Percentiles rank a stretch among this genome's conserved stretches.
phyloP scores from a whole-genome alignment of 2,888 invertebrate species.

The Epistrophe eligans region DNA sequence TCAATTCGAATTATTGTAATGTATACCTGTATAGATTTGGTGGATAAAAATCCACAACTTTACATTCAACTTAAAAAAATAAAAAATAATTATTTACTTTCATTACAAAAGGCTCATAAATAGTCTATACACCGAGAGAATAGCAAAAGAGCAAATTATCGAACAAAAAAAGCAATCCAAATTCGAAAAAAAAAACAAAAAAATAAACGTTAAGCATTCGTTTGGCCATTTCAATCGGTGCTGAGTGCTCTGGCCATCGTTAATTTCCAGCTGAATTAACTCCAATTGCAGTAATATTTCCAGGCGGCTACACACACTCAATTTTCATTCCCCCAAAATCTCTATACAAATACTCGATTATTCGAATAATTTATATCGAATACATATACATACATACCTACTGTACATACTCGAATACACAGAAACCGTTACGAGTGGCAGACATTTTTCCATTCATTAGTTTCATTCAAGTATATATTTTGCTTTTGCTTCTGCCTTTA shows the following conservation, averaged over 20 bases:
- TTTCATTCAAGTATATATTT: constrained; percentile 55
- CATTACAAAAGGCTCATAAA: constrained; percentile 50
- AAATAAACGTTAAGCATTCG: constrained; percentile 36
- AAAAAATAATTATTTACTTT: constrained; percentile 54
- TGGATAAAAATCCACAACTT: neutral
- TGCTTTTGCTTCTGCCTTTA: constrained; percentile 7
- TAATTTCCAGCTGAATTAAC: constrained; percentile 67
- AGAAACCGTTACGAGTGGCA: constrained; percentile 25
- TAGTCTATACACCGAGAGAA: constrained; percentile 27
- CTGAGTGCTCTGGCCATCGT: constrained; percentile 45
- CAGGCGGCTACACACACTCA: constrained; percentile 30
- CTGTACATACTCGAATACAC: neutral
- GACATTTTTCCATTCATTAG: constrained; percentile 65
- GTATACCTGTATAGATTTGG: constrained; percentile 16
- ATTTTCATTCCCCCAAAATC: constrained; percentile 5
- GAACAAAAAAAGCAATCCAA: constrained; percentile 11
- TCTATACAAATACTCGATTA: constrained; percentile 15
- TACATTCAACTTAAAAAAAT: neutral
- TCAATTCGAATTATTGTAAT: constrained; percentile 33
- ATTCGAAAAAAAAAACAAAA: neutral
- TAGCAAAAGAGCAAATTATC: constrained; percentile 70
- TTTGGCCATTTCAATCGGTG: constrained; percentile 50
- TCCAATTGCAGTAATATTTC: constrained; percentile 69
- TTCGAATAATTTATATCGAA: constrained; percentile 34
- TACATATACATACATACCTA: neutral